A percentile compares a stretch with the other conserved stretches of the same genome.
These are phyloP conservation scores for Ptychochromis oligacanthus DNA, from an alignment of 2,113 vertebrate species.

Conservation along the genomic window DNA sequence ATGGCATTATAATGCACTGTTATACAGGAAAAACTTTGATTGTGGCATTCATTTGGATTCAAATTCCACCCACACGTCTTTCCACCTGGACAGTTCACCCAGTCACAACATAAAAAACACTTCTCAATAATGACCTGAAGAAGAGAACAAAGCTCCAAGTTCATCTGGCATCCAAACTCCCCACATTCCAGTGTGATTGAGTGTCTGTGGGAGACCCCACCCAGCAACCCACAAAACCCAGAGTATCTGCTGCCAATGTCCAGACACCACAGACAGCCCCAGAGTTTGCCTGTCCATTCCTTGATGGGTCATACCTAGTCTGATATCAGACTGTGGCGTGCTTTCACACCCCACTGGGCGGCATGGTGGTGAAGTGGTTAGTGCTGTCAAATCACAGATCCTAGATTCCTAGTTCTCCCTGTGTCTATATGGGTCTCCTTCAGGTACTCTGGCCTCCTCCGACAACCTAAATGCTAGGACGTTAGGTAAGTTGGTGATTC, in stretches of 20 bases:
- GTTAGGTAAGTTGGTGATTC: not conserved
- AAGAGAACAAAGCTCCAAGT: not conserved
- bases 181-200: not conserved
- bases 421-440: not conserved
- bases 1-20: not conserved
- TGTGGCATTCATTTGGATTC: not conserved
- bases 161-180: not conserved
- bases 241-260: not conserved
- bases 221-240: not conserved
- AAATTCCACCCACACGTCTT: not conserved
- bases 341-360: fast-evolving
- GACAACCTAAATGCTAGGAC: not conserved
- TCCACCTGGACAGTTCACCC: not conserved
- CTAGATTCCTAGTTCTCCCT: not conserved
- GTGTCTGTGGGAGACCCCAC: not conserved
- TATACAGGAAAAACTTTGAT: not conserved
- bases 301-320: not conserved
- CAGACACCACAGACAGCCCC: not conserved
- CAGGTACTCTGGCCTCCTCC: not conserved
- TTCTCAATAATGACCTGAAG: not conserved
- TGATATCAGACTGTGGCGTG: not conserved
- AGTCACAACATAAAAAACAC: not conserved
- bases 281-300: not conserved
- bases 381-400: not conserved
- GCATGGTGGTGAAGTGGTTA: not conserved